Percentiles rank a stretch among this genome's conserved stretches.
These are phyloP conservation scores for Butorides virescens DNA, from an alignment of 2,113 vertebrate genomes.

Conservation along the genomic window DNA sequence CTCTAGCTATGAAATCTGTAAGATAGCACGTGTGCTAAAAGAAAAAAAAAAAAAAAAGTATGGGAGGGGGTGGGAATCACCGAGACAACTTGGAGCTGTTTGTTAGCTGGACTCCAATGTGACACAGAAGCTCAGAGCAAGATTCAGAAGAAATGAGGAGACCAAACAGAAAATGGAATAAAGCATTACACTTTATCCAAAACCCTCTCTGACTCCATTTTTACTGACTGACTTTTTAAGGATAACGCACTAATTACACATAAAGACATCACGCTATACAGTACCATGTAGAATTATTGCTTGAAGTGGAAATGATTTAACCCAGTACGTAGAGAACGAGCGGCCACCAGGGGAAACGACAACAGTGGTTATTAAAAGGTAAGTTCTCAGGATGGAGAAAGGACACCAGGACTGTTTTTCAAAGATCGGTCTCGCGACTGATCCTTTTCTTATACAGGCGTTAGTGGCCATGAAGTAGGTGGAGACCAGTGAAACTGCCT, in stretches of 20 bases:
- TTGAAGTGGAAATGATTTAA: background rate
- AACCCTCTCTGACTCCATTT: background rate
- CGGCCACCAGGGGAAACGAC: background rate
- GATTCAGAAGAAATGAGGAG: background rate
- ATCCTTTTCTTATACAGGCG: rapidly evolving
- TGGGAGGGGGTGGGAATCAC: background rate
- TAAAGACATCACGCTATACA: background rate
- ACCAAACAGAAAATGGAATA: background rate
- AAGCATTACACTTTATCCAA: background rate
- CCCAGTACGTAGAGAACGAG: background rate
- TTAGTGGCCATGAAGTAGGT: background rate
- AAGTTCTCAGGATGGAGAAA: background rate
- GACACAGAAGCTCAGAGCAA: background rate
- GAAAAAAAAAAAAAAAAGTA: background rate
- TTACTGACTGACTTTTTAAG: background rate
- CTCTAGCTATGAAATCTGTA: background rate
- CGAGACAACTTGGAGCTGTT: background rate
- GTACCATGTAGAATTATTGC: background rate
- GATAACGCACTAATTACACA: background rate
- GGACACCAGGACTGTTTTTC: background rate
- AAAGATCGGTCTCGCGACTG: background rate
- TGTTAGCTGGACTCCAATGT: background rate
- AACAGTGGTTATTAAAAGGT: background rate
- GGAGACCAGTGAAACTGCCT: background rate
- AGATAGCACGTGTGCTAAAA: background rate